Base-by-base conservation (phyloP, 2,113 vertebrate species). In the Edolisoma coerulescens region DNA sequence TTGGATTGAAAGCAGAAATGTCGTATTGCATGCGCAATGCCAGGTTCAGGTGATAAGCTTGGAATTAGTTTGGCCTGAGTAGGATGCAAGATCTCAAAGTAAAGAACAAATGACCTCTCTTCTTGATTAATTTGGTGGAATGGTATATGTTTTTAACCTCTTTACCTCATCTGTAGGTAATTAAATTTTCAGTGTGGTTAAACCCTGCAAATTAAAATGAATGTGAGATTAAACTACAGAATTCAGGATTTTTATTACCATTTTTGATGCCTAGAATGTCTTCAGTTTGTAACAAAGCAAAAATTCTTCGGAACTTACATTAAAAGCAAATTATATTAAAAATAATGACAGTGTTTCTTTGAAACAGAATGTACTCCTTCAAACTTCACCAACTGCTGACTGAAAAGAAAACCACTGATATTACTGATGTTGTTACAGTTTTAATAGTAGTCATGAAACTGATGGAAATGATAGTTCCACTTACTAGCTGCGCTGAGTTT, bases 21-120 rank as follows among this genome's bases (percentile, higher is more conserved):
- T 61, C 1, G 0, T 45, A 60, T 7, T 82, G 35, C 44, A 24
- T 59, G 37, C 1, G 0, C 67, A 50, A 7, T 68, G 13, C 5
- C 39, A 87, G 32, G 23, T 78, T 93, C n/a, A n/a, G 23, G 3
- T 82, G 45, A 53, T 37, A 59, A 18, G 6, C 30, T 71, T 3
- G 0, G 27, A 75, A 60, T 59, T 80, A 41, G 7, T 90, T 44
- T 59, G 23, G 27, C 42, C 33, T 52, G 54, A 84, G 16, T 23
- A 63, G 22, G 15, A 37, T 54, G 33, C 30, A 80, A 79, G 53
- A 33, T 70, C 21, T 68, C 3, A 2, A 95, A 91, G 33, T 41
- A 67, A 64, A 49, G 65, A 75, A 44, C 2, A 13, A 70, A 68
- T 10, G 1, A 41, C 12, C 19, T 65, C 50, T 69, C 16, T 42